Evolutionary conservation across 1,140 invertebrate species (phyloP).

Genomic region (Drosophila azteca): DNA sequence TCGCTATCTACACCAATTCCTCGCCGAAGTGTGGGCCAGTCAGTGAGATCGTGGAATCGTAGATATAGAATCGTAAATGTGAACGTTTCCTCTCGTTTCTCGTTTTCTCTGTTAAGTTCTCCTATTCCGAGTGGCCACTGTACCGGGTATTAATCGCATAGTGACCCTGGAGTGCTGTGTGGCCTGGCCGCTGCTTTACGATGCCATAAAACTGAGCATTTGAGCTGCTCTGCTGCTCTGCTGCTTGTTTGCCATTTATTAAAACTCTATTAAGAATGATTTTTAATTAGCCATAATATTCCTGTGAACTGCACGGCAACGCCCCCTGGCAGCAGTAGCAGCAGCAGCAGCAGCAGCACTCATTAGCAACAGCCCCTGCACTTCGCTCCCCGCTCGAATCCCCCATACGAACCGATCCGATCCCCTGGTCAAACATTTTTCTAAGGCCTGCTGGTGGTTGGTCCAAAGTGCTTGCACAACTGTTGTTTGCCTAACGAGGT

Average conservation of each 20-base stretch:
- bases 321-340: too few relatives aligned
- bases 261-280: constrained; percentile 56
- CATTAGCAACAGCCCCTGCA: background rate
- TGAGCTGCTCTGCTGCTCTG: constrained; percentile 13
- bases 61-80: too few relatives aligned
- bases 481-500: constrained; percentile 36
- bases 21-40: too few relatives aligned
- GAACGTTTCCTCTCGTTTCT: too few relatives aligned
- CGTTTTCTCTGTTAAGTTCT: too few relatives aligned
- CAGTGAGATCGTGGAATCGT: too few relatives aligned
- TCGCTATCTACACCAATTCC: too few relatives aligned
- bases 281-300: constrained; percentile 66
- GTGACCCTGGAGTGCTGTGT: constrained; percentile 18
- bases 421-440: constrained; percentile 11
- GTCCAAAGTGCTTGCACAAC: constrained; percentile 30
- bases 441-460: background rate
- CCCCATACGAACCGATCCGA: too few relatives aligned
- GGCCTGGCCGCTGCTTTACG: constrained; percentile 24
- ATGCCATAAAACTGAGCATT: constrained; percentile 29
- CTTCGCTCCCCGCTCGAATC: too few relatives aligned
- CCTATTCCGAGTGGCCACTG: too few relatives aligned
- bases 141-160: background rate
- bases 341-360: too few relatives aligned
- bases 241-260: constrained; percentile 42
- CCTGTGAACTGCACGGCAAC: constrained; percentile 13